These are phyloP conservation scores for Hirundichthys speculiger DNA, from an alignment of 2,113 vertebrate genomes.

Conservation along the genomic window DNA sequence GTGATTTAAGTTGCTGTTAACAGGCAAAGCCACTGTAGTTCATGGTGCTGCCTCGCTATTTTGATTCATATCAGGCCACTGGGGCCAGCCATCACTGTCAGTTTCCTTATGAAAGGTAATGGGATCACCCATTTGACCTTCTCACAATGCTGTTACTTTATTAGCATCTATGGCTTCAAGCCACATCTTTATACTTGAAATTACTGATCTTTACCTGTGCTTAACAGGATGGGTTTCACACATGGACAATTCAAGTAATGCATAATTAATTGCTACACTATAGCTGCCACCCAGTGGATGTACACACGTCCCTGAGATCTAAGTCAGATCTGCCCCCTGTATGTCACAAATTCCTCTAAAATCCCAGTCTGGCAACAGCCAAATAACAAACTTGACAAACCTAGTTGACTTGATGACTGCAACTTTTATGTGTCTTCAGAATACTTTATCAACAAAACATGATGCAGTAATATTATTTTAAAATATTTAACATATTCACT, in stretches of 20 bases:
- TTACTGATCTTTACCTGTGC: conserved; percentile 6
- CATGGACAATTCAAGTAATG: neutral
- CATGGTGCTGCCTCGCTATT: conserved; percentile 21
- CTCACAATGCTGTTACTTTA: conserved; percentile 43
- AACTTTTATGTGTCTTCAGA: too few relatives aligned
- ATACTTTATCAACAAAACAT: too few relatives aligned
- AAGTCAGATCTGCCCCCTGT: neutral
- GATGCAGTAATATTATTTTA: too few relatives aligned
- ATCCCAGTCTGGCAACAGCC: too few relatives aligned
- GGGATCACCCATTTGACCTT: conserved; percentile 57
- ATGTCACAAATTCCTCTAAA: neutral
- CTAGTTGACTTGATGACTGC: too few relatives aligned
- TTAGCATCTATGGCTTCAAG: conserved; percentile 45
- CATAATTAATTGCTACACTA: neutral
- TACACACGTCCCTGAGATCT: neutral
- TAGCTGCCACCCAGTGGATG: neutral
- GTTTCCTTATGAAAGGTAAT: conserved; percentile 61
- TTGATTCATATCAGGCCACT: conserved; percentile 48
- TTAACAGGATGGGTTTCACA: neutral
- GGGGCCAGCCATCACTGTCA: conserved; percentile 56
- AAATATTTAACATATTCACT: too few relatives aligned
- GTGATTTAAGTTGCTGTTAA: conserved; percentile 58
- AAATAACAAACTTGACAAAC: too few relatives aligned
- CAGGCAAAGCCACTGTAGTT: conserved; percentile 23
- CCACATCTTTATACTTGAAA: conserved; percentile 16